Evolutionary conservation across 2,888 invertebrate genomes (phyloP).

Genomic region (Yponomeuta cagnagella): DNA sequence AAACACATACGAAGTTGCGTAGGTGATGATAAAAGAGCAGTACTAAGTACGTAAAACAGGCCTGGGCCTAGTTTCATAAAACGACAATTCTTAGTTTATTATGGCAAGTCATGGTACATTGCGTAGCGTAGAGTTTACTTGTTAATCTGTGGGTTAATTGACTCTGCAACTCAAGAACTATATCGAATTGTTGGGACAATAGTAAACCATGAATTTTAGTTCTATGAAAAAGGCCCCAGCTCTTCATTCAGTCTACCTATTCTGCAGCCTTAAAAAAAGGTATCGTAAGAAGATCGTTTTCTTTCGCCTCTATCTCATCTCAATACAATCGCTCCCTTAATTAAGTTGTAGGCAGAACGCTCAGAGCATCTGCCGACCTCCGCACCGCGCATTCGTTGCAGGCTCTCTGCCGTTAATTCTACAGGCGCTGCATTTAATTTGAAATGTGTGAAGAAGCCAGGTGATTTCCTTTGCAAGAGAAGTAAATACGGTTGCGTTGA

Average conservation of each 20-base stretch:
- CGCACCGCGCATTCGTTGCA: background rate
- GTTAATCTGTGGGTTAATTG: too few relatives aligned
- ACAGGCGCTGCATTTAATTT: background rate
- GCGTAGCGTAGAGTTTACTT: too few relatives aligned
- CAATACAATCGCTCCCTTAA: background rate
- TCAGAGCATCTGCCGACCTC: background rate
- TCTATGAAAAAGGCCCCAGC: too few relatives aligned
- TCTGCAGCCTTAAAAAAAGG: background rate
- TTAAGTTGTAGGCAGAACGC: conserved; percentile 1
- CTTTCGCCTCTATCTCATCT: background rate
- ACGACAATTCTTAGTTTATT: too few relatives aligned
- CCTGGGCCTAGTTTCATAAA: too few relatives aligned
- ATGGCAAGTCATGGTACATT: too few relatives aligned
- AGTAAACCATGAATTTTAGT: too few relatives aligned
- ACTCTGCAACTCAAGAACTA: too few relatives aligned
- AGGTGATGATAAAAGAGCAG: too few relatives aligned
- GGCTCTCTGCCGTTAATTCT: background rate
- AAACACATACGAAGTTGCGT: too few relatives aligned
- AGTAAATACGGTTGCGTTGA: background rate
- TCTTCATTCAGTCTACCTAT: background rate
- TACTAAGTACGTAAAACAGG: too few relatives aligned
- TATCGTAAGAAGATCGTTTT: background rate
- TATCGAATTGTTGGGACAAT: too few relatives aligned
- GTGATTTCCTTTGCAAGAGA: background rate
- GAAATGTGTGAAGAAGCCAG: background rate